Base-by-base conservation (phyloP, 2,797 vertebrate species). In the Amphiprion clarkii region DNA sequence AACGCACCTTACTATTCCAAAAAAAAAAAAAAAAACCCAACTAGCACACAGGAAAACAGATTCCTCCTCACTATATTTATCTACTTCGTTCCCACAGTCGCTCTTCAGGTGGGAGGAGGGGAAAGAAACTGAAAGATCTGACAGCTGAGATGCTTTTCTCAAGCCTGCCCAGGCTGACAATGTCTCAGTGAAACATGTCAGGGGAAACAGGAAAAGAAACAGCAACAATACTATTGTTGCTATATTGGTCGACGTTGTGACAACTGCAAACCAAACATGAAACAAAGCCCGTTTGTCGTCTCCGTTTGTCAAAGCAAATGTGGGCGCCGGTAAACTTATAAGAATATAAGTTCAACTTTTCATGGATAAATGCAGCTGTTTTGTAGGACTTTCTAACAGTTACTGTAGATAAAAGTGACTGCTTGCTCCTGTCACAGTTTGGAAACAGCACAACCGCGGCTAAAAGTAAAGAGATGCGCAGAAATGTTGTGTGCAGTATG, bases 201-300 rank as follows among this genome's bases (percentile, higher is more conserved):
- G 23, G 63, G 85, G 83, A 85, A 89, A 88, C 90, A 92, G 93
- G 91, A 92, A 93, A 84, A 68, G 74, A 76, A 80, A 79, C 69
- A 23, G 46, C 64, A 82, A 83, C 89, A 88, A 71, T 61, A 46
- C 77, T 31, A 84, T 82, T 89, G 90, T 89, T 76, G 73, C 87
- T 91, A 83, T 84, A 83, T 87, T 23, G 65, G 84, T 86, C 67
- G 1, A 49, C 63, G 53, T 56, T 21, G 52, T 70, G 80, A 84
- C 80, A 71, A 16, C 76, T 29, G 56, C 66, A 67, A 70, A 67
- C 74, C 36, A 60, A 68, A 67, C 49, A 17, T 29, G 57, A 71
- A 52, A 76, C 69, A 63, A 67, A 62, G 69, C 8, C 36, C 29
- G 29, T 57, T 29, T 63, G 12, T 56, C 0, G 1, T 36, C 31